Evolutionary conservation across 2,888 invertebrate species (phyloP), one percentile per base, ranked within the genome.

Genomic region (Nowickia ferox): DNA sequence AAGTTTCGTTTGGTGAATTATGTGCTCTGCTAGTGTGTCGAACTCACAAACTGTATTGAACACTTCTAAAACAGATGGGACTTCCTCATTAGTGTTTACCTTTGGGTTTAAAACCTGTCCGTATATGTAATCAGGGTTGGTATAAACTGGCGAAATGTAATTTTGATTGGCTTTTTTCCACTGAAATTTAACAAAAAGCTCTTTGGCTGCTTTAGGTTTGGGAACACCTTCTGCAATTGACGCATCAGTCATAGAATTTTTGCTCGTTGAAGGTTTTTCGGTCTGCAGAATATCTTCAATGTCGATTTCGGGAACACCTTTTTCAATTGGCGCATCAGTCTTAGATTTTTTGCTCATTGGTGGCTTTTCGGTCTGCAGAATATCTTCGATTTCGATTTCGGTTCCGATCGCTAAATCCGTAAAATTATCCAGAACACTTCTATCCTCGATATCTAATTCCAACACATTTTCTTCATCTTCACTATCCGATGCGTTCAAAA

Each of bases 41-140:
- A 66, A 48, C 17, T 66, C 65, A 66, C 65, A 66, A 66, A 66
- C 65, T 66, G 46, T 30, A 66, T 66, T 66, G 13, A 66, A 48
- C 10, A 48, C 48, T 46, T 66, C 53, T 53, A 22, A 53, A 22
- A 53, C 22, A 53, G 22, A 22, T 53, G 53, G 48, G 65, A 44
- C 46, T 4, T 66, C 19, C 44, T 46, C 46, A 46, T 3, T 48
- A 66, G 1, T 15, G n/a, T 44, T 65, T 30, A 65, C 63, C 44
- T 65, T 59, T n/a, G 38, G 61, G 61, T 38, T 40, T 53, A 17
- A 53, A 53, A 17, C 19, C 53, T 53, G 53, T 19, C 19, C 53
- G 53, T 53, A 53, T 53, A 19, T 19, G 10, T 53, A 53, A 53
- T 53, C 53, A 53, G 19, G 17, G 53, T 53, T 11, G 40, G 38